Evolutionary conservation across 2,797 vertebrate genomes (phyloP), one percentile per base, ranked within the genome.

Genomic region (Pelochelys cantorii): DNA sequence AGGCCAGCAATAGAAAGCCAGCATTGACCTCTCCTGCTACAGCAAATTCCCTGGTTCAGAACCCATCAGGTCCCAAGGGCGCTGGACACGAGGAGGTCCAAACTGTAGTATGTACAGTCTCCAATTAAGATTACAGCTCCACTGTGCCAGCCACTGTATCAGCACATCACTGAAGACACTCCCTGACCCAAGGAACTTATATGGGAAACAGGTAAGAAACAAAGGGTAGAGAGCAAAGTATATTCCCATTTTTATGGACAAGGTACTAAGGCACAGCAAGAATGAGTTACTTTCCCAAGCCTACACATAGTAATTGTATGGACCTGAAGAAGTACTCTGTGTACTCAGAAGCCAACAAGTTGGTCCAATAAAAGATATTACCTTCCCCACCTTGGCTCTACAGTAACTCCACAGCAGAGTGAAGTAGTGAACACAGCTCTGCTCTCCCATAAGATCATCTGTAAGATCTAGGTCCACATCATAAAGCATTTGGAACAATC

Each of bases 121-220:
- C 42, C 56, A 89, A 88, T 34, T 68, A 89, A 88, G 60, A 17
- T 22, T 82, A 82, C 85, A 53, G 9, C 62, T 87, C 52, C 12
- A 15, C 2, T 0, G 0, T 2, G 53, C 53, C 80, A 60, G 37
- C 37, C 0, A 0, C 31, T 80, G 54, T 75, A 60, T 11, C 52
- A 48, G 20, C 25, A 18, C 31, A 31, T 3, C 79, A n/a, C 65
- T 29, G 53, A 60, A 84, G 37, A 60, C 57, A 91, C 62, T 48
- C 11, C 13, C 12, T 37, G n/a, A 15, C 48, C 62, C 22, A 11
- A 75, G 55, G 1, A 11, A 37, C 75, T 55, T 71, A 71, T 5
- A 31, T 27, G 62, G 42, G 18, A 60, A 90, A 42, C 29, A 53
- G 84, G 42, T 1, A 27, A 48, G 8, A 81, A 25, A 87, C 3